A percentile compares a stretch with the other conserved stretches of the same genome.
Evolutionary conservation across 2,888 invertebrate species (phyloP).

Genomic region (Fragum fragum): DNA sequence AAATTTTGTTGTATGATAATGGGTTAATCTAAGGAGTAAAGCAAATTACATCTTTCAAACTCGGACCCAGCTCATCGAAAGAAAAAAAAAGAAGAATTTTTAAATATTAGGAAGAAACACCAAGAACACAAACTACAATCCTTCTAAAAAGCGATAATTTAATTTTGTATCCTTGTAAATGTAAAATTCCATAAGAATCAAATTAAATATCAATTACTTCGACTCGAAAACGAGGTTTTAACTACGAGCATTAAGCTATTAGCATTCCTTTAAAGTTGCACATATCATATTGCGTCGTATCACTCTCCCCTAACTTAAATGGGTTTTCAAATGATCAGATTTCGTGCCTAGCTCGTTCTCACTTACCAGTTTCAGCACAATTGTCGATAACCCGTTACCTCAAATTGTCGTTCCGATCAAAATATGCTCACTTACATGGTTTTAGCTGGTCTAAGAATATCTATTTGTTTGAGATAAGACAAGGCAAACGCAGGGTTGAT

Average conservation of each 20-base stretch:
- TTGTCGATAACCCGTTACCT: conserved; percentile 16
- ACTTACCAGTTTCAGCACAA: conserved; percentile 23
- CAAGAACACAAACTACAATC: no score
- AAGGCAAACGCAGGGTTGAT: no score
- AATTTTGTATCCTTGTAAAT: not conserved
- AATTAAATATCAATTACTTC: conserved; percentile 26
- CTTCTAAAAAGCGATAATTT: not conserved
- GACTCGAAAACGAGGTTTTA: conserved; percentile 46
- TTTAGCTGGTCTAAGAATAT: no score
- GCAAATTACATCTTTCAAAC: no score
- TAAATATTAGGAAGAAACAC: no score
- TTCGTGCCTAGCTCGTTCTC: conserved; percentile 32
- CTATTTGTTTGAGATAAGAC: no score
- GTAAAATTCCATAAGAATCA: conserved; percentile 17
- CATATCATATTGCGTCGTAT: conserved; percentile 48
- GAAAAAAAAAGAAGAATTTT: no score
- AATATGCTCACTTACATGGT: no score
- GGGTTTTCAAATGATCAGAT: conserved; percentile 49
- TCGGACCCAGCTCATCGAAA: no score
- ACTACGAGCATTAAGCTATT: conserved; percentile 52
- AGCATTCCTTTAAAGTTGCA: conserved; percentile 32
- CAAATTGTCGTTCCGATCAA: no score
- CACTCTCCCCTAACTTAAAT: conserved; percentile 39
- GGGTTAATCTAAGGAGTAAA: no score
- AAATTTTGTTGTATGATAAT: no score